Evolutionary conservation across 2,888 invertebrate species (phyloP), one percentile per base, ranked within the genome.

Genomic region (Imbricaverruca yamaguchii): DNA sequence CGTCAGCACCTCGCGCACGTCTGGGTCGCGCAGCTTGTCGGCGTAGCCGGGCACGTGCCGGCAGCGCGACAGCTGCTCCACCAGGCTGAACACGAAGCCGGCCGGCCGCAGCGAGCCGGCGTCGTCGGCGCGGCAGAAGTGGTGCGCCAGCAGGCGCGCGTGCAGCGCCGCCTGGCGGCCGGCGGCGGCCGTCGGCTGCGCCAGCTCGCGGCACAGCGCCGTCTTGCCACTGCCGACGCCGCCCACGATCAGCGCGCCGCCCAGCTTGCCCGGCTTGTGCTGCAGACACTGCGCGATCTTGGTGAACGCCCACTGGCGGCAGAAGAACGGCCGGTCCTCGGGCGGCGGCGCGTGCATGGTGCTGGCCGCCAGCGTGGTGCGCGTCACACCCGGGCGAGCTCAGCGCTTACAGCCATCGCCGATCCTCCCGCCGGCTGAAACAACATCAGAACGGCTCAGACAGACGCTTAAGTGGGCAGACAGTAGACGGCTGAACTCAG

Each of bases 171-270:
- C 57, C 79, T 57, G 79, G 56, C 79, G 79, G 92, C 69, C 92
- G 87, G 80, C 92, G 92, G 67, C 91, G 89, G 0, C 92, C 90
- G 92, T 91, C 0, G 93, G 93, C 87, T 91, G 91, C 69, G 92
- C 92, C 67, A 94, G 87, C 86, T 96, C 94, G 82, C 92, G 92
- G 86, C 94, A 93, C 78, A 97, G 90, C 55, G 97, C 95, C 10
- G 97, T 96, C 87, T 98, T 98, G 0, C 98, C 98, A 84, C 95
- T 94, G 39, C 97, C 98, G 0, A 97, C 94, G 0, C 96, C 96
- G 84, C 95, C 96, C 83, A 97, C 89, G 81, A 98, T 91, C 79
- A 97, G 89, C 2, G 95, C 94, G 0, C 97, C 97, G 85, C 94
- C 94, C 0, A 93, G 93, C 87, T 95, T 83, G 12, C 86, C 85